Base-by-base conservation (phyloP, 1,140 invertebrate species). In the Eriosoma lanigerum region DNA sequence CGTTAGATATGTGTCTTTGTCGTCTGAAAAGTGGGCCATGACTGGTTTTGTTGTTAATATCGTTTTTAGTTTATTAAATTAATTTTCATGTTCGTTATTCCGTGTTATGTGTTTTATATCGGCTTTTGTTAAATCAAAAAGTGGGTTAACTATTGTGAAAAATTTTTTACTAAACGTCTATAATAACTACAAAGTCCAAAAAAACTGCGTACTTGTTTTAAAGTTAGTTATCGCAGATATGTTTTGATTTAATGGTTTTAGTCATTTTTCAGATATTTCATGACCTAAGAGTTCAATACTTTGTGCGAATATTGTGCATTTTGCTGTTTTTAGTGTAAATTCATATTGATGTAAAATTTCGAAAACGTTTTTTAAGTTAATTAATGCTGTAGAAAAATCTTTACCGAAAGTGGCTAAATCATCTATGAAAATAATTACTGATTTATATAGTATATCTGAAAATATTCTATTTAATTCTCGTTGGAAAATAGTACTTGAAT, bases 351-450 rank as follows among this genome's bases (percentile, higher is more conserved):
- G 8, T 44, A 66, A 17, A n/a, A 68, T 44, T 44, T 46, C n/a
- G 3, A 68, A 68, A 12, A 68, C 38, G 9, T 46, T 68, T n/a
- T n/a, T n/a, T 24, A 68, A 46, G 9, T 68, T 46, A 17, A n/a
- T 12, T 21, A 68, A 3, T 3, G 64, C 64, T 21, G 19, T 68
- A 1, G 21, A 32, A 21, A 46, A 68, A 3, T 68, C 24, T 10
- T n/a, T 19, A 4, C 64, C 64, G n/a, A 68, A 68, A 2, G 64
- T 46, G 21, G 64, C 64, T 46, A 68, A 5, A 10, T 68, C 38
- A n/a, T 68, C 64, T 46, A 68, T 68, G 19, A 68, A 68, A n/a
- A 68, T 68, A 10, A 68, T 46, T 5, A 70, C 44, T 21, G 38
- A 70, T 44, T 70, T 70, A 24, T 70, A 48, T 24, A 68, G 13